These are phyloP conservation scores for Dexiosoma caninum DNA, from an alignment of 2,888 invertebrate genomes.

Conservation along the genomic window DNA sequence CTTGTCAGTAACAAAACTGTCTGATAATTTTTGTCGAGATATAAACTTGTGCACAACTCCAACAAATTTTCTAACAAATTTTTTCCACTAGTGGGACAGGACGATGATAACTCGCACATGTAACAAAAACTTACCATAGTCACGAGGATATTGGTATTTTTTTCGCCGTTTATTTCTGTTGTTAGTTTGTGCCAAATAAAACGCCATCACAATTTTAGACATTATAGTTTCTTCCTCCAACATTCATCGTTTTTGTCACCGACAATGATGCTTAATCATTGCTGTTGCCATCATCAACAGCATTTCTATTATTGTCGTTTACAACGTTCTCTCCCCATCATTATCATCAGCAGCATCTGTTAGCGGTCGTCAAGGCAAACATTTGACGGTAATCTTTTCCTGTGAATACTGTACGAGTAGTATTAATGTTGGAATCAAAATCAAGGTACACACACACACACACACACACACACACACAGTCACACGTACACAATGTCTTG, in stretches of 20 bases:
- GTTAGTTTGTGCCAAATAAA: constrained; percentile 25
- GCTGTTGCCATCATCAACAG: not conserved
- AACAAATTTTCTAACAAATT: constrained; percentile 14
- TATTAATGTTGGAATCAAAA: too few species aligned
- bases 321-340: not conserved
- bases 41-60: not conserved
- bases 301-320: not conserved
- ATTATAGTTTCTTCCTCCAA: constrained; percentile 3
- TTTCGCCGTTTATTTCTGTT: not conserved
- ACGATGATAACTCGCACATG: not conserved
- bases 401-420: constrained; percentile 7
- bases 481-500: too few species aligned
- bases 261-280: not conserved
- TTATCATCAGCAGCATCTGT: constrained; percentile 60
- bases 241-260: constrained; percentile 1
- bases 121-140: not conserved
- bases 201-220: constrained; percentile 46
- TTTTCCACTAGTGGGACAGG: constrained; percentile 10
- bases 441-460: too few species aligned
- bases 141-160: not conserved
- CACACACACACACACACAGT: too few species aligned
- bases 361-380: constrained; percentile 56
- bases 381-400: constrained; percentile 56
- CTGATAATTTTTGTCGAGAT: too few species aligned
- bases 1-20: not conserved